These are phyloP conservation scores for Glandiceps talaboti DNA, from an alignment of 53 echinoderm and acorn worm genomes.

Conservation along the genomic window DNA sequence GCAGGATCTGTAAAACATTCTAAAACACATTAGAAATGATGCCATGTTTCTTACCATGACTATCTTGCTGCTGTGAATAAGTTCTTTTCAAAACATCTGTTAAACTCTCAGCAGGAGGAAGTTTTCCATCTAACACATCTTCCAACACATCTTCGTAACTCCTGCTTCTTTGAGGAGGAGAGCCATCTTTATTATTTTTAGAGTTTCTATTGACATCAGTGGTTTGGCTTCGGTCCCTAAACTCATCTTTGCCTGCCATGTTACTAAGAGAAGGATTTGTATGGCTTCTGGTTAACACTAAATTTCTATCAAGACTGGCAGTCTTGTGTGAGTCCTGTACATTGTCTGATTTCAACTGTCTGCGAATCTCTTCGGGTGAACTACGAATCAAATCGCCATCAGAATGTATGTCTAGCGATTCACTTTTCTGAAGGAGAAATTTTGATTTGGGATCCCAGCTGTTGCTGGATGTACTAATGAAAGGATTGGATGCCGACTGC, in stretches of 20 bases:
- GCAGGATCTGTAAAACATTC: too few relatives aligned
- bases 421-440: neutral
- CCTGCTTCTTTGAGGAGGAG: neutral
- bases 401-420: neutral
- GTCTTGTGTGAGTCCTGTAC: neutral
- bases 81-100: slow-evolving; percentile 32
- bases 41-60: too few relatives aligned
- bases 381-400: neutral
- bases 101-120: slow-evolving; percentile 27
- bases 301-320: neutral
- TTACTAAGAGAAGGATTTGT: neutral
- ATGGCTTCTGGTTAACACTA: neutral
- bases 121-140: neutral
- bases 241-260: neutral
- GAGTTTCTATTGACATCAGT: neutral
- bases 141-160: neutral
- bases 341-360: neutral
- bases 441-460: neutral
- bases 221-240: neutral
- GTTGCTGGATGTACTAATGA: neutral
- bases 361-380: neutral
- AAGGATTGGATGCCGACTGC: neutral
- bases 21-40: too few relatives aligned
- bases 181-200: neutral
- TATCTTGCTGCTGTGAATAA: slow-evolving; percentile 22